These are phyloP conservation scores for Drosophila nigromelanica DNA, from an alignment of 1,140 invertebrate species.

Conservation along the genomic window DNA sequence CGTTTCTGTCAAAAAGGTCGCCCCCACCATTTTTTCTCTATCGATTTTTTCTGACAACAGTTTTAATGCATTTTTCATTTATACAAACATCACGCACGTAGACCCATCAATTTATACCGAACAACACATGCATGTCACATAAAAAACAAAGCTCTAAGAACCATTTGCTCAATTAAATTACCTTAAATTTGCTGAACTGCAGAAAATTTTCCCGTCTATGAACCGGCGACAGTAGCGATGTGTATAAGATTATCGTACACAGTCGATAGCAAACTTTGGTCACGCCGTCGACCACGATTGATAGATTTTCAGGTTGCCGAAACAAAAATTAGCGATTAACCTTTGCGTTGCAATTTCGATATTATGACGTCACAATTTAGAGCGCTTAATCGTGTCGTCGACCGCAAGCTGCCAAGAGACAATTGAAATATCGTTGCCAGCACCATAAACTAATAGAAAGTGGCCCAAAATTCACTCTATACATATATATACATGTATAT, in stretches of 20 bases:
- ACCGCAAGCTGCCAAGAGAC: not conserved
- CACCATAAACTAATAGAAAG: too few species aligned
- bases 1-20: slow-evolving; percentile 27
- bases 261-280: slow-evolving; percentile 16
- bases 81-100: slow-evolving; percentile 36
- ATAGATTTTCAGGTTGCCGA: too few species aligned
- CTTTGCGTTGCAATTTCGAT: too few species aligned
- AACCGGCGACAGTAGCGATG: slow-evolving; percentile 64
- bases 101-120: slow-evolving; percentile 6
- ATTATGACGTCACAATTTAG: too few species aligned
- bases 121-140: slow-evolving; percentile 10
- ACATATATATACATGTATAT: too few species aligned
- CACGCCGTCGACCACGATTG: not conserved
- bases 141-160: slow-evolving; percentile 7
- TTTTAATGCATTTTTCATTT: slow-evolving; percentile 62
- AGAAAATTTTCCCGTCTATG: slow-evolving; percentile 51
- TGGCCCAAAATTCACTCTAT: too few species aligned
- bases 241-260: slow-evolving; percentile 31
- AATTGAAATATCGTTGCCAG: too few species aligned
- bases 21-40: slow-evolving; percentile 54
- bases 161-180: slow-evolving; percentile 49
- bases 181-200: slow-evolving; percentile 43
- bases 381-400: too few species aligned
- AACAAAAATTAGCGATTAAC: too few species aligned
- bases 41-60: slow-evolving; percentile 61